Base-by-base conservation (phyloP, 2,797 vertebrate genomes). In the Todus mexicanus region DNA sequence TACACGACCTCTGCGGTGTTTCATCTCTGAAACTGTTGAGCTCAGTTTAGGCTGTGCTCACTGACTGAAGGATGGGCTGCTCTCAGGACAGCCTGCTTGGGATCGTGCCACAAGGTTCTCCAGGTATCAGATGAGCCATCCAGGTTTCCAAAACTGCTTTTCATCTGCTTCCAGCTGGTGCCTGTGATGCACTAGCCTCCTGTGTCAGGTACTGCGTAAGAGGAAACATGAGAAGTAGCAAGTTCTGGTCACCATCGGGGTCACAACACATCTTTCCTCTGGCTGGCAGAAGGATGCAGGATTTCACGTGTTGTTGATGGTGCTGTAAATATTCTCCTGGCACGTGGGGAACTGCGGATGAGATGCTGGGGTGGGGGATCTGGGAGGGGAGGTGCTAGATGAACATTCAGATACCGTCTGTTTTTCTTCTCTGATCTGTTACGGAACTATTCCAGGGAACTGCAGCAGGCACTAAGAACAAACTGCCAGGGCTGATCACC, bases 391-490 rank as follows among this genome's bases (percentile, higher is more conserved):
- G 25, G 26, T 76, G 33, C 77, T 65, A 47, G 17, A 22, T 53
- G 19, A 18, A 84, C 68, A 57, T 35, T 80, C 35, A 60, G 21
- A 33, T 60, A 6, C 8, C 31, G 5, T 53, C 90, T 48, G 13
- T 74, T 87, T 79, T 85, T n/a, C 15, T 63, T 56, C 83, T 35
- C 2, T 69, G 73, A 71, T 60, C 29, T 77, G 0, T 61, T 83
- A 27, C 6, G 94, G 26, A 37, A 60, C 48, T 84, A 10, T 84
- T 96, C 21, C 96, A 99, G 99, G 99, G 99, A 33, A 99, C 99
- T 0, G 99, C 99, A 4, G 99, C 99, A 71, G 98, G 99, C 97
- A 99, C 99, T 53, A 99, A 99, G 97, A 99, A 99, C 98, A 99
- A 99, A 94, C 98, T 99, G 59, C 99, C 99, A 2, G 97, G 98